Evolutionary conservation across 2,113 vertebrate genomes (phyloP).

Genomic region (Girardinichthys multiradiatus): DNA sequence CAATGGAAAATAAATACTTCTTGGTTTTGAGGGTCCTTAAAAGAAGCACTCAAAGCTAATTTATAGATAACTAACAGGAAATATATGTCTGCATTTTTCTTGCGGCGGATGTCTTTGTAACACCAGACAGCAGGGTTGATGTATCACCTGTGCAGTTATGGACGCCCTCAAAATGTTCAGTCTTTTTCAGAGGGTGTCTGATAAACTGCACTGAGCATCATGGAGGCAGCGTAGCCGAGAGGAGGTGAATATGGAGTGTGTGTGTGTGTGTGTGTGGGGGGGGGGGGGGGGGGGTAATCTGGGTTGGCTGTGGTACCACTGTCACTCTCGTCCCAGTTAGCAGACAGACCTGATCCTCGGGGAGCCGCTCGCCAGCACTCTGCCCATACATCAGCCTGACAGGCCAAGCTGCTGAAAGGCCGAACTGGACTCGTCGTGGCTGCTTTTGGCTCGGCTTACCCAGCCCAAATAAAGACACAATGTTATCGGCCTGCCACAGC

Average conservation of each 20-base stretch:
- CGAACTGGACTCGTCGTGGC: slow-evolving; percentile 46
- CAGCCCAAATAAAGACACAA: slow-evolving; percentile 66
- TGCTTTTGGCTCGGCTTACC: slow-evolving; percentile 61
- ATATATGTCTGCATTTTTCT: slow-evolving; percentile 7
- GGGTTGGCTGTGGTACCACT: slow-evolving; percentile 73
- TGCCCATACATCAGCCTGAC: slow-evolving; percentile 76
- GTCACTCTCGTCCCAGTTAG: slow-evolving; percentile 81
- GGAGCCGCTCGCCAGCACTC: slow-evolving; percentile 67
- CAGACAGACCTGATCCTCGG: slow-evolving; percentile 72
- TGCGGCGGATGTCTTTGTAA: slow-evolving; percentile 34
- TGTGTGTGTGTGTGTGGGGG: no score
- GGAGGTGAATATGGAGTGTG: background rate
- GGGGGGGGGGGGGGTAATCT: slow-evolving; percentile 30
- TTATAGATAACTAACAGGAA: slow-evolving; percentile 15
- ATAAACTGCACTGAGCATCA: slow-evolving; percentile 48
- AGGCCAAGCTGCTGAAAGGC: slow-evolving; percentile 74
- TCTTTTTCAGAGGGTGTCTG: slow-evolving; percentile 45
- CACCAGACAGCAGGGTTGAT: slow-evolving; percentile 37
- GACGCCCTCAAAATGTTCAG: slow-evolving; percentile 45
- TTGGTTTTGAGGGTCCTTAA: background rate
- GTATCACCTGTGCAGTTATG: slow-evolving; percentile 45
- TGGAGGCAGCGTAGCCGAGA: slow-evolving; percentile 34
- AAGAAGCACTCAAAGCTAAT: background rate
- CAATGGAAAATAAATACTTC: slow-evolving; percentile 32
- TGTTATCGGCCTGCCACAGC: slow-evolving; percentile 71